Base-by-base conservation (phyloP, 2,888 invertebrate species). In the Drosophila cracens region DNA sequence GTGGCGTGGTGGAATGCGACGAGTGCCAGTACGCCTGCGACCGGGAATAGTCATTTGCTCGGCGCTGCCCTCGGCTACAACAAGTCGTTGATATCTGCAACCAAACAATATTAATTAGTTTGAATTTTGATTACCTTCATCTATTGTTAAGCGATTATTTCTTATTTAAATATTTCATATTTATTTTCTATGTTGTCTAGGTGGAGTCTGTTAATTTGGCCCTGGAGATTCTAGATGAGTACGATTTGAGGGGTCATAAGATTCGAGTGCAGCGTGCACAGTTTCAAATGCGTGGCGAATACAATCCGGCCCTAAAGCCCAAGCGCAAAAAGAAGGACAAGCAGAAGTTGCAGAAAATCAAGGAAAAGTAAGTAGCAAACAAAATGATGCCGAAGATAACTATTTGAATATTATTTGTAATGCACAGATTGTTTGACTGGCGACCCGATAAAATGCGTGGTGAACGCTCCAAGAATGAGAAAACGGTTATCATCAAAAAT, bases 161-260 rank as follows among this genome's bases (percentile, higher is more conserved):
- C 31, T 33, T 0, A 33, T 4, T 31, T 36, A 51, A n/a, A 6
- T 16, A 52, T 34, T 53, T 8, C 25, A 16, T 36, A 36, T 46
- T 46, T 7, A 27, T 18, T 18, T 54, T 54, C 21, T 10, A 21
- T 4, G 7, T 51, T 21, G 8, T 16, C 8, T 91, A 96, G 96
- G 94, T 96, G 64, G 99, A 99, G 93, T 99, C 99, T 6, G 98
- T 99, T 2, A 96, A 98, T 38, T 93, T 99, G 87, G 99, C 99
- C 1, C 92, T 99, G 63, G 96, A 97, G 73, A 94, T 99, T 74
- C 93, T 99, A 54, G 99, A 99, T 93, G 99, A 98, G 2, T 96
- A 95, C 82, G 95, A 96, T 72, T 93, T 96, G 8, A 95, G 97
- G 90, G 98, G 97, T 0, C 95, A 96, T 62, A 97, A 95, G 88